Evolutionary conservation across 2,797 vertebrate species (phyloP).

Genomic region (Labeo calbasu): DNA sequence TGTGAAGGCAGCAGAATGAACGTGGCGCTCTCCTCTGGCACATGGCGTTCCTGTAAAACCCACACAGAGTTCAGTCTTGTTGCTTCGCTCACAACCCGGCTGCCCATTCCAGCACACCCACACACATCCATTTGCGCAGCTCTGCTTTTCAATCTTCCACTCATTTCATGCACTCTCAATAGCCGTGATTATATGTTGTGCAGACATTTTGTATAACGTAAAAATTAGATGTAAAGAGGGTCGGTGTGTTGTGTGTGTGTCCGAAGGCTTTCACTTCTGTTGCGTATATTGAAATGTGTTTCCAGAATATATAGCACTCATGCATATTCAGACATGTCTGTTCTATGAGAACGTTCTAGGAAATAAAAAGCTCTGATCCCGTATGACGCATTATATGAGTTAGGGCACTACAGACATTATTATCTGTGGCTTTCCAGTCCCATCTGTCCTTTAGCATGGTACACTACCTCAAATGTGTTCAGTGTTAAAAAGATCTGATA

Average conservation of each 20-base stretch:
- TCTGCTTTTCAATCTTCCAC: constrained; percentile 53
- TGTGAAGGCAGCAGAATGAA: constrained; percentile 10
- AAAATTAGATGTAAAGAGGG: neutral
- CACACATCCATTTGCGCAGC: constrained; percentile 51
- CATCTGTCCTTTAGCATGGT: constrained; percentile 22
- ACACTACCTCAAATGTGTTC: constrained; percentile 9
- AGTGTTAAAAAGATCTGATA: constrained; percentile 18
- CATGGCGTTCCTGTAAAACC: constrained; percentile 49
- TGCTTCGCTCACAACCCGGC: constrained; percentile 46
- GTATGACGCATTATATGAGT: neutral
- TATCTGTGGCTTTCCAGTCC: constrained; percentile 11
- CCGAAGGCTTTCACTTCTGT: neutral
- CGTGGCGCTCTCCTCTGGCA: constrained; percentile 39
- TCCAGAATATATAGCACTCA: neutral
- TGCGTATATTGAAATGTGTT: constrained; percentile 7
- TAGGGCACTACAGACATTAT: neutral
- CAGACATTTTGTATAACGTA: constrained; percentile 36
- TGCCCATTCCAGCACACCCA: constrained; percentile 54
- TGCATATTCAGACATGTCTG: neutral
- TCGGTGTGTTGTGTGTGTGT: neutral
- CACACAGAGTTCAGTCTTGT: constrained; percentile 56
- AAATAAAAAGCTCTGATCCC: neutral
- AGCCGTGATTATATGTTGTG: constrained; percentile 42
- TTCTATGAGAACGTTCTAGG: neutral
- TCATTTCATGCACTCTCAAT: constrained; percentile 43